Percentiles rank a stretch among this genome's conserved stretches.
Conservation (phyloP, 2,888 invertebrate genomes). For the Embidobia sp. region DNA sequence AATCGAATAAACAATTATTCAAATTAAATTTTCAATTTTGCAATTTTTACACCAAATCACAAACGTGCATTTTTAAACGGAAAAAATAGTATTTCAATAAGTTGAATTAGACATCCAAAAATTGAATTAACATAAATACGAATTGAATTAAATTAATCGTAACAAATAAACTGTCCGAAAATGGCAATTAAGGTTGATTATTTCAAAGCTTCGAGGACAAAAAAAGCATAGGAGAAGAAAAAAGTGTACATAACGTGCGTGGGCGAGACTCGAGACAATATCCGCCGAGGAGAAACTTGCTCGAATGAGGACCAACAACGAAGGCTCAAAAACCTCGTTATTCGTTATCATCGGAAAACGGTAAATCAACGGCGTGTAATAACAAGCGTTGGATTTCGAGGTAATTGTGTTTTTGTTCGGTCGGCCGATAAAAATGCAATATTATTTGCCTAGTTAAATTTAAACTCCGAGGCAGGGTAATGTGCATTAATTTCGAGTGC, state of each 20-base stretch:
- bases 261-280: slow-evolving; percentile 11
- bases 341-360: slow-evolving; percentile 2
- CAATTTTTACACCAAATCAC: no score
- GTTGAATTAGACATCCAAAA: no score
- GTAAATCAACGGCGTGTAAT: slow-evolving; percentile 3
- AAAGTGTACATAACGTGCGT: slow-evolving; percentile 1
- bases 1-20: no score
- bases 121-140: no score
- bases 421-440: neutral
- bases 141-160: no score
- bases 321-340: slow-evolving; percentile 6
- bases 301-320: slow-evolving; percentile 2
- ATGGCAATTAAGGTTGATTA: neutral
- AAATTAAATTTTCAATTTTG: no score
- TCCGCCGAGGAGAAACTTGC: slow-evolving; percentile 9
- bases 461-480: slow-evolving; percentile 20
- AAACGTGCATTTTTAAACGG: no score
- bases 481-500: slow-evolving; percentile 34
- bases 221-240: neutral
- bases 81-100: no score
- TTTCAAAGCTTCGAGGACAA: no score
- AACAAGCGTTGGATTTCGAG: slow-evolving; percentile 6
- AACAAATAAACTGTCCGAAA: no score
- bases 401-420: no score
- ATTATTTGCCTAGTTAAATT: slow-evolving; percentile 23